Percentiles rank a stretch among this genome's conserved stretches.
Conservation (phyloP, 2,888 invertebrate genomes). For the Meteorus colon region DNA sequence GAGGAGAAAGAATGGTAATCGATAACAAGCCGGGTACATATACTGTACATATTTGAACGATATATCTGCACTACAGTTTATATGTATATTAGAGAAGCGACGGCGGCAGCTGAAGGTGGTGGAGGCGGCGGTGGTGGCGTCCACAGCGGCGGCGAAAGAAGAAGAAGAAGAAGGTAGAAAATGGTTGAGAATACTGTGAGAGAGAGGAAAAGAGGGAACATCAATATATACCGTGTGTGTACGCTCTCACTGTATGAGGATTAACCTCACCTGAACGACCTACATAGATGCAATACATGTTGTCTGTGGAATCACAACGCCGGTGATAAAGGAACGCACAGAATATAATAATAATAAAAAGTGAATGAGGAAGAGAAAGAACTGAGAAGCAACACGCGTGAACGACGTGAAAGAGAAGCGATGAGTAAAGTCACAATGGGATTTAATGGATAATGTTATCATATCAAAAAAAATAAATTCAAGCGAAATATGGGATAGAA, state of each 20-base stretch:
- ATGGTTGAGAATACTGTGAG: conserved; percentile 15
- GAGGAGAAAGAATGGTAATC: conserved; percentile 29
- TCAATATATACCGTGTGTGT: conserved; percentile 10
- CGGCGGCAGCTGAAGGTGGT: background rate
- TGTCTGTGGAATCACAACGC: conserved; percentile 20
- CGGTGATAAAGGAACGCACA: background rate
- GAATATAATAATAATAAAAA: conserved; percentile 25
- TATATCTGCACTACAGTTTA: conserved; percentile 14
- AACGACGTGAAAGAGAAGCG: conserved; percentile 11
- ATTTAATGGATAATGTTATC: background rate
- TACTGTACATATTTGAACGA: conserved; percentile 34
- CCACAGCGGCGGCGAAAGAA: conserved; percentile 34
- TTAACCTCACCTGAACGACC: conserved; percentile 37
- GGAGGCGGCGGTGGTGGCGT: background rate
- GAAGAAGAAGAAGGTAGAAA: conserved; percentile 30
- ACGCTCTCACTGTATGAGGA: conserved; percentile 6
- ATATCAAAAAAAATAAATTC: background rate
- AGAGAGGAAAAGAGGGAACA: conserved; percentile 26
- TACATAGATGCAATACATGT: conserved; percentile 34
- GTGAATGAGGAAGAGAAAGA: background rate
- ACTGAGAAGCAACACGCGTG: background rate
- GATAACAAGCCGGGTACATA: conserved; percentile 29
- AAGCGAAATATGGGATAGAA: background rate
- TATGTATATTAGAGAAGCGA: conserved; percentile 13
- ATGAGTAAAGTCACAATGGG: background rate